These are phyloP conservation scores for Rhopilema esculentum DNA, from an alignment of 30 jellyfish, hydroid and myxozoan genomes.

Conservation along the genomic window DNA sequence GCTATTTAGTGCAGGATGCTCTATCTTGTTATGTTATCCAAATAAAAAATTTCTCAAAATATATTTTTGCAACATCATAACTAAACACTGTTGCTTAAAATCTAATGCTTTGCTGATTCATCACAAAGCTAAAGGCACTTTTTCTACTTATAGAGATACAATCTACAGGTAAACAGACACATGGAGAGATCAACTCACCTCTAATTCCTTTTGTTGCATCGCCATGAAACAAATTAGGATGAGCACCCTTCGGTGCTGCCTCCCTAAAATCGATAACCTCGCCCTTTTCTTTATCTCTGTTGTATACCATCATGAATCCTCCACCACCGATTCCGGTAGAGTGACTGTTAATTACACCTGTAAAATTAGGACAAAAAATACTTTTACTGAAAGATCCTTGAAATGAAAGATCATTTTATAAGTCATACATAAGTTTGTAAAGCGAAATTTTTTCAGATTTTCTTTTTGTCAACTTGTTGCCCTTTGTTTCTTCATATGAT, in stretches of 20 bases:
- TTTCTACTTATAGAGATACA: too few species aligned
- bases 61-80: too few species aligned
- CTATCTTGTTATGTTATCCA: too few species aligned
- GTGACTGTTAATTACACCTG: conserved; percentile 95
- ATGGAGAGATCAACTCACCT: too few species aligned
- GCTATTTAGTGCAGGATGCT: too few species aligned
- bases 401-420: background rate
- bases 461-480: too few species aligned
- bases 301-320: conserved; percentile 94
- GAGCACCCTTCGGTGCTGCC: conserved; percentile 89
- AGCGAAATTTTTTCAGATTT: background rate
- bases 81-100: too few species aligned
- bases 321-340: conserved; percentile 99
- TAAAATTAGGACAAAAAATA: background rate
- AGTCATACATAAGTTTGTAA: background rate
- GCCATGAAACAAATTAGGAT: conserved; percentile 80
- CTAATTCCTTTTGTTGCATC: conserved; percentile 89
- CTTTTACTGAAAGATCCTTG: background rate
- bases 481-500: too few species aligned
- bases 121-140: too few species aligned
- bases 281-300: conserved; percentile 60
- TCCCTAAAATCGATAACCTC: conserved; percentile 96
- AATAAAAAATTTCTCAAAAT: too few species aligned
- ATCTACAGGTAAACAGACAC: too few species aligned
- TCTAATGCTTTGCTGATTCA: too few species aligned